Evolutionary conservation across 2,797 vertebrate species (phyloP).

Genomic region (Parauchenoglanis punctatus): DNA sequence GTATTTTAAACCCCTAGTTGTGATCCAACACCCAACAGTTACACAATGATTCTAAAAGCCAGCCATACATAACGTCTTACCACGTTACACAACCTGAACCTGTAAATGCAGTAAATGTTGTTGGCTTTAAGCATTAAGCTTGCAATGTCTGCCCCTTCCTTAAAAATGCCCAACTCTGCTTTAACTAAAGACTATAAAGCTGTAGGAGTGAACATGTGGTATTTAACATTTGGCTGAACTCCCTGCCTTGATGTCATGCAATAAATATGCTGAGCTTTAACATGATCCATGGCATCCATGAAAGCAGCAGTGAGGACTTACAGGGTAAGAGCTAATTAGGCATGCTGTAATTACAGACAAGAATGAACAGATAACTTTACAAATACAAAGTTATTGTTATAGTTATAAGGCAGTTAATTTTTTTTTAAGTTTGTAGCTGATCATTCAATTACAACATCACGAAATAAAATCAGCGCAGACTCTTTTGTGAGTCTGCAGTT

Average conservation of each 20-base stretch:
- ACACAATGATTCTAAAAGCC: slow-evolving; percentile 29
- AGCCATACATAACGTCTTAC: slow-evolving; percentile 6
- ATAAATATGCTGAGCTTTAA: slow-evolving; percentile 44
- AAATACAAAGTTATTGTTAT: background rate
- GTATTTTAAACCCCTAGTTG: background rate
- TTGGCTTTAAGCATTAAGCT: background rate
- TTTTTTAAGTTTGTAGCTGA: background rate
- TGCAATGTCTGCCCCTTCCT: slow-evolving; percentile 4
- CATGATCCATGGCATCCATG: slow-evolving; percentile 36
- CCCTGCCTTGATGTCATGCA: slow-evolving; percentile 34
- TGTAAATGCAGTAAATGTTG: background rate
- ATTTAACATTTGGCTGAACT: slow-evolving; percentile 48
- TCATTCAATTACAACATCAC: background rate
- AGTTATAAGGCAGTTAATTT: too few relatives aligned
- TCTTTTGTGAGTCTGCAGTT: background rate
- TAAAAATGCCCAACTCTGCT: slow-evolving; percentile 2
- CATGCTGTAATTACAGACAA: background rate
- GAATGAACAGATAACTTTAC: background rate
- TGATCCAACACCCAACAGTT: slow-evolving; percentile 13
- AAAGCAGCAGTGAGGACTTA: slow-evolving; percentile 14
- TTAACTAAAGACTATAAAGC: slow-evolving; percentile 21
- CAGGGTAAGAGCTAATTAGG: background rate
- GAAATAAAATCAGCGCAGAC: background rate
- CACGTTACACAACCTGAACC: background rate
- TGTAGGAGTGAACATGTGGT: slow-evolving; percentile 11